Evolutionary conservation across 2,888 invertebrate species (phyloP), one percentile per base, ranked within the genome.

Genomic region (Holacanthella duospinosa): DNA sequence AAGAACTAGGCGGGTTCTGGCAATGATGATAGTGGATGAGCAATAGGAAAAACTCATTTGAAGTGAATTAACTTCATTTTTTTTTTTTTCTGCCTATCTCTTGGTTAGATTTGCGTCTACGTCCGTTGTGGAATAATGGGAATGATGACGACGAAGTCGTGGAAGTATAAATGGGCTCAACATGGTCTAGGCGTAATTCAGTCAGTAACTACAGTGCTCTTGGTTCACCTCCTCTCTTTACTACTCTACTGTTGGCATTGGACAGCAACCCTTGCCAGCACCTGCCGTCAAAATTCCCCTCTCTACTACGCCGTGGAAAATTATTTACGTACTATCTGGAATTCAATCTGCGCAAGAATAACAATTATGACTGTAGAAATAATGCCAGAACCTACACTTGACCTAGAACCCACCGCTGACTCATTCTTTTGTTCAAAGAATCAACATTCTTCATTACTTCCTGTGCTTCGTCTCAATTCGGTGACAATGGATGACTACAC

Each of bases 391-490:
- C 12, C 48, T 9, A 57, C 29, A 26, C 58, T 55, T 59, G 59
- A 55, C 29, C 54, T 62, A 24, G 61, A 59, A 28, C 59, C 59
- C 29, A 58, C 59, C 29, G 58, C 61, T 9, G 64, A 60, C 16
- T 27, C 55, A 43, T 24, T 24, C 24, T 21, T 9, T 16, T 16
- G 16, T 16, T 21, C 48, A 21, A 4, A 21, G 21, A 60, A 55
- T 3, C 63, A 60, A 43, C 61, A 29, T 24, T 21, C 55, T 9
- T n/a, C 58, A 2, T 26, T 43, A 28, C 54, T 62, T 16, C 63
- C 63, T 19, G 60, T 64, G 26, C 59, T 64, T n/a, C 58, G 66
- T 19, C 61, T 66, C 44, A 64, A 64, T 60, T 66, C 63, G 21
- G 56, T 64, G 36, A 64, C 54, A 28, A 27, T 66, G 27, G 61